Evolutionary conservation across 2,797 vertebrate genomes (phyloP), one percentile per base, ranked within the genome.

Genomic region (Microctenopoma lineatum): DNA sequence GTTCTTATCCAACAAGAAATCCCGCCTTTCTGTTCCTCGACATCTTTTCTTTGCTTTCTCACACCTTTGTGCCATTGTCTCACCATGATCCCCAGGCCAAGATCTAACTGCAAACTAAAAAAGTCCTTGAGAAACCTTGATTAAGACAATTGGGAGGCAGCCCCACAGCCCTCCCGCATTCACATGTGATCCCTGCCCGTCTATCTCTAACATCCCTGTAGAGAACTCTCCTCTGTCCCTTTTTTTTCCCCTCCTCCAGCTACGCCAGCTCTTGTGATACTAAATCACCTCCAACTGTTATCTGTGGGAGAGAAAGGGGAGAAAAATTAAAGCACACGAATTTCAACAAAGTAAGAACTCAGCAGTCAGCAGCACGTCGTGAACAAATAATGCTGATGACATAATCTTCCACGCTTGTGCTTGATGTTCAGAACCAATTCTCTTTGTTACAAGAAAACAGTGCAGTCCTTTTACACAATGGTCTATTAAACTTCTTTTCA

Each of bases 71-170:
- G 60, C 55, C 62, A 48, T 70, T 11, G 16, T 73, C 70, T 61
- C 45, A 65, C 26, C 42, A 2, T 27, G 32, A 67, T 54, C 70
- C 75, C 34, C 59, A 39, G 71, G 70, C 76, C 67, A 56, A 81
- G 77, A 89, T 88, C 83, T 91, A 84, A 81, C 70, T 60, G 75
- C 60, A 79, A 90, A 89, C 89, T 84, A 85, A 80, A 74, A 27
- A 87, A 90, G 89, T 89, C 90, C 88, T 91, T 86, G 84, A 92
- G 83, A 91, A 87, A 77, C 60, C 86, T 89, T 78, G 68, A 90
- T 83, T 88, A 85, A 85, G 89, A 90, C 51, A 47, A 71, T 81
- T 79, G 48, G 7, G 27, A 72, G 78, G 79, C 71, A 77, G 77
- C 81, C 41, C 73, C 11, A 15, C 55, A 25, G 77, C 79, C 75